Evolutionary conservation across 1,140 invertebrate genomes (phyloP), one percentile per base, ranked within the genome.

Genomic region (Aphelinus atriplicis): DNA sequence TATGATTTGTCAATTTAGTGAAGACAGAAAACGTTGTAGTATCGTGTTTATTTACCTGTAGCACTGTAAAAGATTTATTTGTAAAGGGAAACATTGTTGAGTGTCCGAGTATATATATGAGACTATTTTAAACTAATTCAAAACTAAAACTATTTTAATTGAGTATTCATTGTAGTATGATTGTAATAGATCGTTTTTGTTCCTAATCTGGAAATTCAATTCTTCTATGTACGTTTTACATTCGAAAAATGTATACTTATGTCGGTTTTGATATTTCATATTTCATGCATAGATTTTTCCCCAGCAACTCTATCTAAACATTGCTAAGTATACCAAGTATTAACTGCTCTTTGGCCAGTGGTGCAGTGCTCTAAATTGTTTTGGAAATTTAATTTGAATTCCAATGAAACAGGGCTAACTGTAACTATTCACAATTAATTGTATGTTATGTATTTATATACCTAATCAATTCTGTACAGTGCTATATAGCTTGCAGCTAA

Each of bases 361-460:
- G 65, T 78, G 78, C 80, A 82, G 78, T 78, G 81, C 79, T 78
- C 67, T 73, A 60, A 80, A 75, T 73, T 80, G 69, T 66, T 67
- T 67, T 57, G 51, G 2, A 53, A 66, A 53, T 67, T 68, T 67
- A 6, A 43, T 51, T 61, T 66, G 57, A 60, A 47, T 26, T 26
- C 42, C 46, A 47, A 42, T 69, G 55, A 51, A 46, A 65, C 51
- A 71, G 47, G 50, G 56, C 56, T 74, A 65, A 51, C 3, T 45
- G 65, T 10, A 64, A 75, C 51, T 42, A 65, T 65, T 75, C 60
- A 57, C 56, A 58, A 58, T 56, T 57, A 64, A 48, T 46, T 58
- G 10, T 64, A 68, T n/a, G 2, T 48, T 50, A 48, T 70, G 7
- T 56, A 65, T 57, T 26, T 47, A 42, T 45, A 64, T 61, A 48